Conservation (phyloP, 2,113 vertebrate species). For the Casuarius casuarius region DNA sequence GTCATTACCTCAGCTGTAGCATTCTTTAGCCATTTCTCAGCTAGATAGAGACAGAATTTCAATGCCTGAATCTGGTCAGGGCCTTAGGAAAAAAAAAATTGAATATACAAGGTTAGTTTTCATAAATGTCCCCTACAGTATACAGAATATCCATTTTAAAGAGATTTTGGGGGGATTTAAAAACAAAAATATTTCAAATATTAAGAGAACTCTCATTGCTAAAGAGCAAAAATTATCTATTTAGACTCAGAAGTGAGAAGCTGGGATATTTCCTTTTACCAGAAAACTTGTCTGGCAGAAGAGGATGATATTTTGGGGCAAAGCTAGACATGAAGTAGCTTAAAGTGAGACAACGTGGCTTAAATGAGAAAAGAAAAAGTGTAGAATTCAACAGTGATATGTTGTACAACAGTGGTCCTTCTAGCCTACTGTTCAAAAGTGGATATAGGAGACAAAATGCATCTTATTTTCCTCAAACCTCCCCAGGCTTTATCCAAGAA, state of each 20-base stretch:
- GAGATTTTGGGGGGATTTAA: no score
- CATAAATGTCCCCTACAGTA: background rate
- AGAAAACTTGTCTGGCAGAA: background rate
- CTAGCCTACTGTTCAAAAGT: background rate
- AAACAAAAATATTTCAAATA: background rate
- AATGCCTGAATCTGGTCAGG: constrained; percentile 87
- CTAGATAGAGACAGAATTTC: constrained; percentile 89
- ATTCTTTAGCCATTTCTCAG: constrained; percentile 85
- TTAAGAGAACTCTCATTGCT: background rate
- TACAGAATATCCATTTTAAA: background rate
- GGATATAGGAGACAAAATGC: background rate
- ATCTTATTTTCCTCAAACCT: background rate
- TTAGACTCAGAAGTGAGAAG: background rate
- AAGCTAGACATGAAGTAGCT: background rate
- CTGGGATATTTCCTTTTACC: background rate
- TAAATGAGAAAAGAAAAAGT: background rate
- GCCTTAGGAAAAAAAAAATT: constrained; percentile 70
- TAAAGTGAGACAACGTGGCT: background rate
- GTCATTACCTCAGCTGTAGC: constrained; percentile 79
- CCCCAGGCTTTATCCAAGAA: background rate
- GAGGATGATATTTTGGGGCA: background rate
- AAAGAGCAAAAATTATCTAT: background rate
- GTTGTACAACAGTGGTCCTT: background rate
- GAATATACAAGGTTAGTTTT: background rate
- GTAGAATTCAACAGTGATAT: background rate